Evolutionary conservation across 2,797 vertebrate genomes (phyloP).

Genomic region (Tinamus major): DNA sequence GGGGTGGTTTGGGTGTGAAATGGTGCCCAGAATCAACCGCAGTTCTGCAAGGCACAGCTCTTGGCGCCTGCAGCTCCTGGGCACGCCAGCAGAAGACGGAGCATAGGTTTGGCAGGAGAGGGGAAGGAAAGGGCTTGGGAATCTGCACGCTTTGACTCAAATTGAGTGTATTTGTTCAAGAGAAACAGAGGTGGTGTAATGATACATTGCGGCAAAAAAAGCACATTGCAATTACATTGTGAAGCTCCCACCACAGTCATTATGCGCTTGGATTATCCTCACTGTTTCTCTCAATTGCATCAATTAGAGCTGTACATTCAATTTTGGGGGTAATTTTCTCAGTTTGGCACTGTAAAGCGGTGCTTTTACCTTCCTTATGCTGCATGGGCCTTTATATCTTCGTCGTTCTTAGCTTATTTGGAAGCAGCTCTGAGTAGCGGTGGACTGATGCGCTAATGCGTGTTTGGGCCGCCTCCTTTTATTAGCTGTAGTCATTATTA

Average conservation of each 20-base stretch:
- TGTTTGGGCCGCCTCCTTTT: not conserved
- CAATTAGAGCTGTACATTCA: conserved; percentile 31
- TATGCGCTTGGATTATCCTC: conserved; percentile 4
- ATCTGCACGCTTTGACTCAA: not conserved
- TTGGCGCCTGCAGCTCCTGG: not conserved
- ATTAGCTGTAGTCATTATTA: not conserved
- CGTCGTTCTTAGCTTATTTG: not conserved
- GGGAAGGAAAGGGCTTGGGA: not conserved
- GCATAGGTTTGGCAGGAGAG: not conserved
- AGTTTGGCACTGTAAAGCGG: not conserved
- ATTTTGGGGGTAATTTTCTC: conserved; percentile 28
- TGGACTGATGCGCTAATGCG: not conserved
- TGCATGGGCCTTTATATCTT: not conserved
- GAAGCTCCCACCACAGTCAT: conserved; percentile 49
- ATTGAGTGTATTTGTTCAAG: conserved; percentile 4
- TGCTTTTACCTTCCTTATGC: not conserved
- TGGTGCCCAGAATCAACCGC: rapidly evolving
- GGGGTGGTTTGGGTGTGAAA: not conserved
- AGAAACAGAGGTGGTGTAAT: conserved; percentile 12
- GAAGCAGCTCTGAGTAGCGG: not conserved
- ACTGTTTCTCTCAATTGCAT: conserved; percentile 23
- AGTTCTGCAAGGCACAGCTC: not conserved
- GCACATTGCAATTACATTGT: conserved; percentile 5
- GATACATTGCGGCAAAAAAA: conserved; percentile 6
- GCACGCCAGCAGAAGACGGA: rapidly evolving